These are phyloP conservation scores for Parnassius smintheus DNA, from an alignment of 2,888 invertebrate genomes.

Conservation along the genomic window DNA sequence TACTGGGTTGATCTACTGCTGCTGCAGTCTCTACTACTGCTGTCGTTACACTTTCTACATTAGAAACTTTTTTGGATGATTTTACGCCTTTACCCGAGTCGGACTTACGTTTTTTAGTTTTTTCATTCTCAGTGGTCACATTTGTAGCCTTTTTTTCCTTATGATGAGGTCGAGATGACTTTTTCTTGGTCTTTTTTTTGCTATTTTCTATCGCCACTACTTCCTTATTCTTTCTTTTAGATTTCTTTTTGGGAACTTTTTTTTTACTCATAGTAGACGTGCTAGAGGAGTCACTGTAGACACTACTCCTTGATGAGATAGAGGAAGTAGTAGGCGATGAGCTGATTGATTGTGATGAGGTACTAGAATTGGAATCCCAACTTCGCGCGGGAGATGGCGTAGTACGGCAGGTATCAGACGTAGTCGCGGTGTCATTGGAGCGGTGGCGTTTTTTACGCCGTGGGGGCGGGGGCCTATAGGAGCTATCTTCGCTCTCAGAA, in stretches of 20 bases:
- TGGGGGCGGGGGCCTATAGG: constrained; percentile 36
- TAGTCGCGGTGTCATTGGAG: constrained; percentile 30
- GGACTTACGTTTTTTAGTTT: constrained; percentile 50
- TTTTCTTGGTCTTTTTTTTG: constrained; percentile 40
- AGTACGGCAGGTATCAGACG: constrained; percentile 32
- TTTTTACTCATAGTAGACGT: constrained; percentile 33
- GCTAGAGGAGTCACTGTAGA: constrained; percentile 9
- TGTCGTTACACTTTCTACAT: constrained; percentile 20
- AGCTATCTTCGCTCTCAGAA: constrained; percentile 48
- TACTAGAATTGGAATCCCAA: constrained; percentile 25
- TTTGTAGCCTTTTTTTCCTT: constrained; percentile 33
- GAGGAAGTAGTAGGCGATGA: neutral
- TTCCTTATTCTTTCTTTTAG: constrained; percentile 37
- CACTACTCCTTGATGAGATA: constrained; percentile 1
- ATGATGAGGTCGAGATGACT: constrained; percentile 38
- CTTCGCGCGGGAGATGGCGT: constrained; percentile 29
- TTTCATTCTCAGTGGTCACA: constrained; percentile 35
- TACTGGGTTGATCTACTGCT: constrained; percentile 34
- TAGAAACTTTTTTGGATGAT: constrained; percentile 41
- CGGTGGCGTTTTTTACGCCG: constrained; percentile 41
- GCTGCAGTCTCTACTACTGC: constrained; percentile 17
- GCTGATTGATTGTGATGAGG: constrained; percentile 26
- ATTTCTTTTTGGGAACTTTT: constrained; percentile 38
- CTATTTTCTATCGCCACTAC: constrained; percentile 33
- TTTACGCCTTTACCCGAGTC: constrained; percentile 59